Evolutionary conservation across 2,888 invertebrate species (phyloP).

Genomic region (Metellina segmentata): DNA sequence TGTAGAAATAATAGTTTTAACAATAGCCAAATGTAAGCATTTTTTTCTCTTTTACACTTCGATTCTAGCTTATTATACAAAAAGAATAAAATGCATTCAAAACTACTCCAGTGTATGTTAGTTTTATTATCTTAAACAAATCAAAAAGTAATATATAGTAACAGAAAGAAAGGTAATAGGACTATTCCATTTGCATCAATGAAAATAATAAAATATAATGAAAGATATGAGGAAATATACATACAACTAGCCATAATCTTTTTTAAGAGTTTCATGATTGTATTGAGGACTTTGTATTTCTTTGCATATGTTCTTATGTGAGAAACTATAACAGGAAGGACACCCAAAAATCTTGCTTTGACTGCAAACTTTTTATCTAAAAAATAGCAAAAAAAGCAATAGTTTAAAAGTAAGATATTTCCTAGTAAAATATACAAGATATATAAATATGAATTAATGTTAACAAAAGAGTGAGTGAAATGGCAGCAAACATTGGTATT

Average conservation of each 20-base stretch:
- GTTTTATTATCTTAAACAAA: not conserved
- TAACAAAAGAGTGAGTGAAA: not conserved
- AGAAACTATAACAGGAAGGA: constrained; percentile 67
- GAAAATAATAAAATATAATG: not conserved
- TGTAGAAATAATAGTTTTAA: too few species aligned
- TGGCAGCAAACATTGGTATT: not conserved
- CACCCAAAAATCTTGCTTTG: constrained; percentile 73
- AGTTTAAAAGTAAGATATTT: not conserved
- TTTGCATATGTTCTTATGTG: constrained; percentile 65
- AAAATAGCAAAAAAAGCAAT: not conserved
- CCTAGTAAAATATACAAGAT: not conserved
- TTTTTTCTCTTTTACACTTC: too few species aligned
- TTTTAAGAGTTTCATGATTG: constrained; percentile 64
- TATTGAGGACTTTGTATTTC: constrained; percentile 58
- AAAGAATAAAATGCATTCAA: too few species aligned
- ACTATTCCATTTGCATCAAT: not conserved
- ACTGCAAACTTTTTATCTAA: constrained; percentile 75
- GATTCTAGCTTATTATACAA: too few species aligned
- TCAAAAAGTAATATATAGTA: not conserved
- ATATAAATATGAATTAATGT: not conserved
- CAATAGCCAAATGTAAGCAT: too few species aligned
- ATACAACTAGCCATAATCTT: constrained; percentile 70
- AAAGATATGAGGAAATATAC: constrained; percentile 18
- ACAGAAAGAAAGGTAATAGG: too few species aligned
- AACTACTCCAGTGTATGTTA: too few species aligned